Evolutionary conservation across 2,797 vertebrate genomes (phyloP), one percentile per base, ranked within the genome.

Genomic region (Oreochromis grahami): DNA sequence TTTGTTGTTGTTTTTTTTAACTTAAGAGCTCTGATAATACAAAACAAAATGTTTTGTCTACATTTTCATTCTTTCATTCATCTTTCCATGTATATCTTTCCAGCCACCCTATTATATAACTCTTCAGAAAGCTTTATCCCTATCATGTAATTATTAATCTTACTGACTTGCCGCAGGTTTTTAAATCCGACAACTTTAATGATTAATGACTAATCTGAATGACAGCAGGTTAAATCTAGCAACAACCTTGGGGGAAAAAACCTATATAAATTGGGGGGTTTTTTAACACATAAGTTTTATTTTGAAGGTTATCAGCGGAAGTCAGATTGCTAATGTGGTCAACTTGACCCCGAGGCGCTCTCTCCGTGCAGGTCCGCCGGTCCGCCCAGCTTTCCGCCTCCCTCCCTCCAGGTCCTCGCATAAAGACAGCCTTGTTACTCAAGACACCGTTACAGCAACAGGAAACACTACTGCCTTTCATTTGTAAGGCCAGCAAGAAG

Each of bases 401-500:
- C 84, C 58, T 68, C 88, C 34, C 91, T 74, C 8, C 58, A 41
- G 45, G 63, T 81, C 52, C 83, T 77, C 90, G 45, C 83, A 96
- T 96, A 96, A 96, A 95, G 95, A 86, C 93, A 84, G 87, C 94
- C 94, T 96, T 96, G 95, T 96, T 95, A 90, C 83, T 91, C 83
- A 91, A 89, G 86, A 91, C 89, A 77, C 84, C 83, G 91, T 90
- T 94, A 74, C 56, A 89, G 90, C 87, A 84, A 80, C 53, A 83
- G 85, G 80, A 93, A 92, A 96, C 94, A 96, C 95, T 94, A 60
- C 86, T 36, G 86, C 91, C 95, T 94, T 96, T 96, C 93, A 96
- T 89, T 93, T 87, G 32, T 81, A 55, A 56, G 70, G 70, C 77
- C 86, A 85, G 82, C 76, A 87, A 88, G 53, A 81, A 83, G 82